Percentiles rank a stretch among this genome's conserved stretches.
phyloP scores from a whole-genome alignment of 2,888 invertebrate genomes.

The Heteromurus nitidus region DNA sequence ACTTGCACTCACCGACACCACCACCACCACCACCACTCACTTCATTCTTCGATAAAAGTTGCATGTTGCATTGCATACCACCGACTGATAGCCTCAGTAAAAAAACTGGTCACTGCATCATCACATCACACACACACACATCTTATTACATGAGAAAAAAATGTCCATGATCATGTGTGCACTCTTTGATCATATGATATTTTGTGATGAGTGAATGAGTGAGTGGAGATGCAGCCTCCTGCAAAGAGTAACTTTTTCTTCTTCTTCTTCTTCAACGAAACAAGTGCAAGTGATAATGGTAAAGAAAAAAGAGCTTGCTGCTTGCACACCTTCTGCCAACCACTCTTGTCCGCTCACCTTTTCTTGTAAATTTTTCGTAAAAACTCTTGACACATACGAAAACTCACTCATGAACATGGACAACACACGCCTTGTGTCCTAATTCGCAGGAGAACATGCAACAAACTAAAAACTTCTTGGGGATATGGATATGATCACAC shows the following conservation, averaged over 20 bases:
- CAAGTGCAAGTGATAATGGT: conserved; percentile 7
- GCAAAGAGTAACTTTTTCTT: conserved; percentile 43
- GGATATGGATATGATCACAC: too few relatives aligned
- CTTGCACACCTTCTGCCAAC: conserved; percentile 58
- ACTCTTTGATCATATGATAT: conserved; percentile 22
- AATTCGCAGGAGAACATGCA: too few relatives aligned
- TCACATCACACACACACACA: too few relatives aligned
- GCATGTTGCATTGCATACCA: neutral
- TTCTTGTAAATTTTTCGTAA: neutral
- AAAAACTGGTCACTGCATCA: conserved; percentile 5
- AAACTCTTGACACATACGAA: neutral
- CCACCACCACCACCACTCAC: too few relatives aligned
- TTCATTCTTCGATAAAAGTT: neutral
- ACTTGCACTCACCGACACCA: too few relatives aligned
- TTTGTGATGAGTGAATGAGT: conserved; percentile 18
- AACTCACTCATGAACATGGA: neutral
- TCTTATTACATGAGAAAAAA: neutral
- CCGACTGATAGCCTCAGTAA: neutral
- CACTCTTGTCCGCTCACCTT: conserved; percentile 10
- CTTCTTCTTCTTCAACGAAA: neutral
- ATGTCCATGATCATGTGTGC: neutral
- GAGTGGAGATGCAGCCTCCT: conserved; percentile 47
- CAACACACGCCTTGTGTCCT: too few relatives aligned
- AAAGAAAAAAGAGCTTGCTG: conserved; percentile 56
- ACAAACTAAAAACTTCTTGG: too few relatives aligned